phyloP scores from a whole-genome alignment of 2,113 vertebrate species.

The Lethenteron reissneri region DNA sequence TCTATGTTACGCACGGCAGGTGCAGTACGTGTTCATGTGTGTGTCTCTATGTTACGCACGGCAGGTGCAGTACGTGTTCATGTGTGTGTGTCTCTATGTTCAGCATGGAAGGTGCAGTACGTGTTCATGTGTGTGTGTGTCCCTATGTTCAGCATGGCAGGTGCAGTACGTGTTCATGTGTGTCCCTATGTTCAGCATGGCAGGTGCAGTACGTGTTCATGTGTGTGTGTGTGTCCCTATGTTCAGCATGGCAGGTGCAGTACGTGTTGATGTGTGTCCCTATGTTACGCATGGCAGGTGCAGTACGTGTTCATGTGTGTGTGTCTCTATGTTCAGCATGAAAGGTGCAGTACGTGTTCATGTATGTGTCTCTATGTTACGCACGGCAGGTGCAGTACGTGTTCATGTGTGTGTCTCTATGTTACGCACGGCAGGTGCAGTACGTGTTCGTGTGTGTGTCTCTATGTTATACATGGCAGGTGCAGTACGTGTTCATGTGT shows the following conservation, averaged over 20 bases:
- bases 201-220: slow-evolving; percentile 14
- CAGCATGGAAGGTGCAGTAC: not conserved
- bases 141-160: not conserved
- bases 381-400: not conserved
- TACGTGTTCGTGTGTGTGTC: no score
- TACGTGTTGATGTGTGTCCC: slow-evolving; percentile 18
- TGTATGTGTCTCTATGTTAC: slow-evolving; percentile 12
- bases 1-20: not conserved
- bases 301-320: slow-evolving; percentile 24
- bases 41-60: no score
- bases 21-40: slow-evolving; percentile 14
- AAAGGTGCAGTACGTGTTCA: not conserved
- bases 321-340: no score
- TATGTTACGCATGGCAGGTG: not conserved
- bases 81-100: slow-evolving; percentile 17
- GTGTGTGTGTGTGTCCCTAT: slow-evolving; percentile 21
- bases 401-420: slow-evolving; percentile 18
- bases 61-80: slow-evolving; percentile 1
- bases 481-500: slow-evolving; percentile 75
- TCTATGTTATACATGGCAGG: slow-evolving; percentile 22
- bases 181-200: no score
- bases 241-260: not conserved
- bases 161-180: slow-evolving; percentile 18
- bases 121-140: slow-evolving; percentile 19
- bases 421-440: no score